Evolutionary conservation across 2,888 invertebrate genomes (phyloP), one percentile per base, ranked within the genome.

Genomic region (Drosophila meridiana): DNA sequence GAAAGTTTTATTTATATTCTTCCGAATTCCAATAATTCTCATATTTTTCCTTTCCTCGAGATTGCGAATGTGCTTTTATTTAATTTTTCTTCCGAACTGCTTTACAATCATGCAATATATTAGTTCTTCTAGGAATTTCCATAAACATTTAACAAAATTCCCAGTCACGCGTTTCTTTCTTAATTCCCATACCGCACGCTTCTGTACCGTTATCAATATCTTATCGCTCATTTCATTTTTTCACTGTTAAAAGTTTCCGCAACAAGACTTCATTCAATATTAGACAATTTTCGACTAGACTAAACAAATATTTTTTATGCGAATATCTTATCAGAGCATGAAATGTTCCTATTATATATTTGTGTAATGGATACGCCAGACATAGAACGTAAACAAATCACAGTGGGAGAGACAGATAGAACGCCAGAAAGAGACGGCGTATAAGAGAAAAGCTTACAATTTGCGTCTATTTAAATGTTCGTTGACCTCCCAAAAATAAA

Each of bases 381-480:
- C 76, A 70, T 79, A 63, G 53, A 57, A 68, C 45, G 56, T 70
- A 73, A 65, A 65, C 67, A 77, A 80, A 82, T 47, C 68, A 45
- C 48, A 20, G 58, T 42, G 45, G 36, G 32, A 4, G 28, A 52
- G 50, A 30, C n/a, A 45, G 38, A 36, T 2, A 38, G 45, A 32
- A 43, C 36, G 9, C 2, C 0, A 32, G 38, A 47, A 28, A 28
- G 14, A 40, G 48, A 50, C 30, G 1, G 7, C 40, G 30, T 20
- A 11, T 2, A 30, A 55, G 50, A 61, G 55, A 48, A 72, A 73
- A 83, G 84, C 89, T 80, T 75, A 85, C 78, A 82, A 57, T 76
- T 72, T 74, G 76, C 73, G 75, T 80, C 72, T 78, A 73, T 72
- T 83, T 78, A 87, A 85, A 66, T 82, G 88, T 89, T 89, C 88